These are phyloP conservation scores for Porphyrio hochstetteri DNA, from an alignment of 2,113 vertebrate species.

Conservation along the genomic window DNA sequence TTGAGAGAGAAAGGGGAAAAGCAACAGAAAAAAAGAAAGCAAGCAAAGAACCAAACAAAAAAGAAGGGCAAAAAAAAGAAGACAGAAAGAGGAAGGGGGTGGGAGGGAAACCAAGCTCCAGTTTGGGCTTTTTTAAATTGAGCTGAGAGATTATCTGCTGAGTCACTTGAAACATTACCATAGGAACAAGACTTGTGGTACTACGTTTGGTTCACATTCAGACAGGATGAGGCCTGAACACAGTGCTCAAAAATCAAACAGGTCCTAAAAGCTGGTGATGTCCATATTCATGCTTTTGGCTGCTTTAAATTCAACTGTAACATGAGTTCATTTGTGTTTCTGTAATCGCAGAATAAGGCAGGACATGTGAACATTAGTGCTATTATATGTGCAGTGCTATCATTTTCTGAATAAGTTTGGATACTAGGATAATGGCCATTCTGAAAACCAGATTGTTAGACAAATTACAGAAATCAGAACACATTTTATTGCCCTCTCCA, in stretches of 20 bases:
- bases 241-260: background rate
- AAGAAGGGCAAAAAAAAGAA: background rate
- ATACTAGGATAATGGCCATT: background rate
- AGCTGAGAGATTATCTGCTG: background rate
- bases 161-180: background rate
- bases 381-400: background rate
- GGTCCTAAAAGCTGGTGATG: background rate
- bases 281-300: background rate
- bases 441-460: background rate
- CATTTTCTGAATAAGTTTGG: background rate
- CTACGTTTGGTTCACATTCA: background rate
- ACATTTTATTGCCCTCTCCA: background rate
- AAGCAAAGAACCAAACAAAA: no score
- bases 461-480: background rate
- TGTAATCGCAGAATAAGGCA: background rate
- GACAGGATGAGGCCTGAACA: background rate
- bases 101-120: background rate
- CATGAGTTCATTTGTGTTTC: background rate
- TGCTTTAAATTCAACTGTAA: background rate
- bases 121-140: background rate
- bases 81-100: background rate
- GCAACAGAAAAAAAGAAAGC: no score
- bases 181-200: background rate
- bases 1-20: background rate
- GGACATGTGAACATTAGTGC: background rate